Evolutionary conservation across 2,797 vertebrate species (phyloP), one percentile per base, ranked within the genome.

Genomic region (Pteropus rufus): DNA sequence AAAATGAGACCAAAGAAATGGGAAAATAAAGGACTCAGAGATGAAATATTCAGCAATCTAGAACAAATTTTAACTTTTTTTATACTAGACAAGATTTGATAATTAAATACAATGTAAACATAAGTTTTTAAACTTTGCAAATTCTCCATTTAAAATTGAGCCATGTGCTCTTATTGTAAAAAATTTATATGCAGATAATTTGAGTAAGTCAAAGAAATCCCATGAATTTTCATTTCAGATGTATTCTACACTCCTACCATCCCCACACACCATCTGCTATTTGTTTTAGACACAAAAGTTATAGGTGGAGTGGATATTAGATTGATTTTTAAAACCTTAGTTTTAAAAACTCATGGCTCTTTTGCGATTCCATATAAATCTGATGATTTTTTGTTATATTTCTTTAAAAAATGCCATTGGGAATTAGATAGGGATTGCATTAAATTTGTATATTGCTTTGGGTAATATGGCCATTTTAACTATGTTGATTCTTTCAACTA

Each of bases 231-330:
- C 56, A 89, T 94, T 84, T 93, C 39, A 81, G 44, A 82, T 72
- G n/a, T n/a, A 46, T 72, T 91, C 2, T 41, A 29, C 0, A 19
- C 29, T 46, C 84, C 34, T 36, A 10, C 24, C 26, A 4, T 93
- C 77, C 84, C 73, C 44, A 69, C 58, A 94, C 3, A 79, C 67
- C 87, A 95, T 96, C 90, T 94, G 90, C 34, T 79, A 46, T 91
- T 87, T 70, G 18, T 88, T 96, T 88, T 49, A 84, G 80, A 90
- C 49, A 77, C 18, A 70, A 56, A 41, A 56, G 34, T 83, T 89
- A 96, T 31, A 94, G 87, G 84, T 88, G 44, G 46, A 72, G 10
- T 76, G 54, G 41, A 62, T 83, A 67, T 41, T 31, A 82, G n/a
- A 88, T 64, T 46, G 34, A 72, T 60, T 95, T 94, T 93, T 84